Base-by-base conservation (phyloP, 1,140 invertebrate species). In the Neoseiulus cucumeris region DNA sequence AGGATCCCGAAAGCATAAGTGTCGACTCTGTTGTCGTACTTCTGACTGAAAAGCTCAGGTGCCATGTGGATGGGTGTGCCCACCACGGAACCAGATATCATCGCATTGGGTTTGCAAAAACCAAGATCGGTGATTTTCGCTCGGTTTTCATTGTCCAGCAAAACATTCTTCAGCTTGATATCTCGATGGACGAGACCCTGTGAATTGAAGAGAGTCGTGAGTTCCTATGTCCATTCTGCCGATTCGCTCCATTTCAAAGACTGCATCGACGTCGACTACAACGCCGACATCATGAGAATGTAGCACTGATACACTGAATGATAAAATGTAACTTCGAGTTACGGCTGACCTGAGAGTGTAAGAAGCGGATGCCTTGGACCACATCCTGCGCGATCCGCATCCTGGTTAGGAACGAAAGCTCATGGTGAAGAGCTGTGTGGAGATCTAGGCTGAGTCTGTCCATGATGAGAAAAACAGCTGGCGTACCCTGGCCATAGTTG, bases 11-110 rank as follows among this genome's bases (percentile, higher is more conserved):
- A 92, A 1, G 89, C 89, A 74, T 91, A 92, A 1, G 91, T 84
- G 73, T 93, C 89, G 17, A 93, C 89, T 67, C 83, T 84, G 69
- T 84, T 86, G 72, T 90, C 86, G 72, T 92, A 92, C 68, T 83
- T 80, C 0, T 85, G 85, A 44, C 82, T 83, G 45, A 91, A 80
- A 22, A 93, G 78, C 77, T 93, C 89, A 0, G 89, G 89, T 33
- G 89, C 87, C 89, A 93, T 92, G 72, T 92, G 89, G 67, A 91
- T 87, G 0, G 89, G 89, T 7, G 89, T 91, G 18, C 89, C 89
- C 9, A 88, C 86, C 65, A 88, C 82, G 69, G 84, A 87, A 2
- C 79, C 88, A 4, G 86, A 89, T 81, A 92, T 88, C 82, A 92
- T 89, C 0, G 88, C 87, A 75, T 87, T 87, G 0, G 88, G 87